phyloP scores from a whole-genome alignment of 2,797 vertebrate species.

The Graptemys geographica region DNA sequence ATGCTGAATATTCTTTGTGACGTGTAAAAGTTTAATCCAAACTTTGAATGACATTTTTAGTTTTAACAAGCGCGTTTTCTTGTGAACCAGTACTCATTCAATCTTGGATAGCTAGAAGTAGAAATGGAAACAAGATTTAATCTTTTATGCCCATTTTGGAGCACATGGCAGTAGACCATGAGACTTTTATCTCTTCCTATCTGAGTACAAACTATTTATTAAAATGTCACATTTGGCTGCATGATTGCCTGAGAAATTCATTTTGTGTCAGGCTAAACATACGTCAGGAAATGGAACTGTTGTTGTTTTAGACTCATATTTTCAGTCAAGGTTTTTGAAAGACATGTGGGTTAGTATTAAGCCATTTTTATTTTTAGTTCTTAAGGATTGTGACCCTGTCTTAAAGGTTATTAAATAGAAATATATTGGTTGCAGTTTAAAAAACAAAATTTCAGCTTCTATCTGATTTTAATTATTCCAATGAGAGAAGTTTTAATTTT shows the following conservation, averaged over 20 bases:
- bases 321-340: not conserved
- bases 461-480: constrained; percentile 32
- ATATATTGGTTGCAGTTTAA: not conserved
- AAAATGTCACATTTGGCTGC: not conserved
- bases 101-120: not conserved
- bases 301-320: not conserved
- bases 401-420: not conserved
- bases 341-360: not conserved
- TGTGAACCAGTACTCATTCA: not conserved
- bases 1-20: not conserved
- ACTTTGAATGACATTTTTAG: not conserved
- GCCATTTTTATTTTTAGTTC: not conserved
- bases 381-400: not conserved
- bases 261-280: not conserved
- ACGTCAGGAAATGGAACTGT: not conserved
- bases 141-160: not conserved
- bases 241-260: not conserved
- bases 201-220: not conserved
- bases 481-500: constrained; percentile 47
- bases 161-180: not conserved
- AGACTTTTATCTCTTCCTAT: not conserved
- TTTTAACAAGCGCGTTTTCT: not conserved
- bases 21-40: not conserved
- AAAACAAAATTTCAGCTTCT: not conserved
- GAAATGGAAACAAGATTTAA: not conserved